Base-by-base conservation (phyloP, 2,797 vertebrate species). In the Periparus ater region DNA sequence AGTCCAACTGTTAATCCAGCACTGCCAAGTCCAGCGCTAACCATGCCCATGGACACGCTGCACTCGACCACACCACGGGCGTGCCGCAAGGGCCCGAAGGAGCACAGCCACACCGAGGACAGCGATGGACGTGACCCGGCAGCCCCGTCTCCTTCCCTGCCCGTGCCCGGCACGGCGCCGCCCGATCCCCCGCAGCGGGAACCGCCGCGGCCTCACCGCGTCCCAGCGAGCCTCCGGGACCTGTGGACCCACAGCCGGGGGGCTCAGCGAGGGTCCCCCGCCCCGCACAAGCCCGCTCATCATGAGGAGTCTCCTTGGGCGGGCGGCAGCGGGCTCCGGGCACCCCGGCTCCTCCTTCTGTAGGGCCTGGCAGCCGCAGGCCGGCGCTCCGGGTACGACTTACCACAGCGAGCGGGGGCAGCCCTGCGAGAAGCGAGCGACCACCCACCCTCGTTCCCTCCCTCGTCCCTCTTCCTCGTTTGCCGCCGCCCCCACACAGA, bases 161-260 rank as follows among this genome's bases (percentile, higher is more conserved):
- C 70, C 34, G 23, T 1, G 8, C 63, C 44, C 65, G 5, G n/a
- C 44, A 2, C 51, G 68, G 8, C 50, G 18, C 26, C 10, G 10
- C 2, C 70, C 1, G 30, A 11, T 1, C 1, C 4, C 53, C 45
- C 29, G 1, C 2, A 13, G 62, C 8, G 53, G 54, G 61, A 67
- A 29, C 14, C 6, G 20, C 29, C 32, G 25, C 40, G 10, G 60
- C 60, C 75, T 13, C 84, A 2, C 26, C 45, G 50, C 42, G 9
- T 25, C 65, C 54, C 79, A 1, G 17, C 26, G 34, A 17, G 26
- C 1, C 20, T 27, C 58, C 32, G 27, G 68, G 40, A 50, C 76
- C 61, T 2, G 71, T 10, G 26, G 36, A 17, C 13, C 17, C 13
- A 6, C 25, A 2, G 50, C 29, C 16, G 4, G 19, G 40, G 36